A percentile compares a stretch with the other conserved stretches of the same genome.
Conservation (phyloP, 2,797 vertebrate genomes). For the Mus spretus region DNA sequence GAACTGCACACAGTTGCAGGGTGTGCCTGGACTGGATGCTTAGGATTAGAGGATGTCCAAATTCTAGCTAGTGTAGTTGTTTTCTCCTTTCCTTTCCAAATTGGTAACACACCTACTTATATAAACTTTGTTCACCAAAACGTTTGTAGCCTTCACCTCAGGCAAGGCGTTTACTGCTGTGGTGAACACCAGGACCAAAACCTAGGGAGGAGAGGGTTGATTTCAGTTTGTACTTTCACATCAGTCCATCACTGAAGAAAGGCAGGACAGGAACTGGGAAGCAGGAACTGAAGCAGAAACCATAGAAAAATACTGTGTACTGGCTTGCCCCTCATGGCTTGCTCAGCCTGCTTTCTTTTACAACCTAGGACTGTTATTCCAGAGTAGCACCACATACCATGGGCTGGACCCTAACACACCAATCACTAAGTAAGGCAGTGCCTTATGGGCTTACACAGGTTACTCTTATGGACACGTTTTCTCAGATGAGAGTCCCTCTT, state of each 20-base stretch:
- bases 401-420: background rate
- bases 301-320: no score
- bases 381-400: background rate
- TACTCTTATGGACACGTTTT: background rate
- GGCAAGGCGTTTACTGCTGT: background rate
- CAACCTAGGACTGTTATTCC: background rate
- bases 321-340: background rate
- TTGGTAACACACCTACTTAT: background rate
- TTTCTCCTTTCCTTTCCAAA: conserved; percentile 26
- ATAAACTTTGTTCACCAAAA: conserved; percentile 54
- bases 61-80: background rate
- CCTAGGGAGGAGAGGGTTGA: background rate
- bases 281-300: background rate
- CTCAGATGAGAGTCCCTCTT: background rate
- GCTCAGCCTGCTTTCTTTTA: background rate
- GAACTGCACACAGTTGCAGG: background rate
- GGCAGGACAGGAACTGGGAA: background rate
- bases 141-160: background rate
- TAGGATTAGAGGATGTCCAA: background rate
- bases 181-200: background rate
- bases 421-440: background rate
- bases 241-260: background rate
- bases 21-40: background rate
- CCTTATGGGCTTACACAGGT: background rate
- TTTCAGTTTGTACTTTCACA: background rate